These are phyloP conservation scores for Chelon auratus DNA, from an alignment of 2,797 vertebrate genomes.

Conservation along the genomic window DNA sequence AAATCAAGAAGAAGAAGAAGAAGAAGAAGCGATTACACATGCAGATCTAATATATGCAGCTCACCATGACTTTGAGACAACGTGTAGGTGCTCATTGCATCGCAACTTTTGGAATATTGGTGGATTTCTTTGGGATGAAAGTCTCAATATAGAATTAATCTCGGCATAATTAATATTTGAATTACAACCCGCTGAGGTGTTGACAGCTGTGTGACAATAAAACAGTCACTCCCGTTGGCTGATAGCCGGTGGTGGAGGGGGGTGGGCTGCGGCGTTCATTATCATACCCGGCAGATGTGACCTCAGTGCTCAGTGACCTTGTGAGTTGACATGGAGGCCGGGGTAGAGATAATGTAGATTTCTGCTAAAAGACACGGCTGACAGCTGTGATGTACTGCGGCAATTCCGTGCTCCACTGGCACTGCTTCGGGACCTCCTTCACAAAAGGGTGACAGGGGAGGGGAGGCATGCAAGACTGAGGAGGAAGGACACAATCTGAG, in stretches of 20 bases:
- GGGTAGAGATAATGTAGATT: conserved; percentile 61
- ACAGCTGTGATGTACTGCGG: conserved; percentile 74
- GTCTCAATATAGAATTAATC: conserved; percentile 67
- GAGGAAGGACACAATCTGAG: conserved; percentile 28
- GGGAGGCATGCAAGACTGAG: conserved; percentile 36
- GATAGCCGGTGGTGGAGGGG: conserved; percentile 21
- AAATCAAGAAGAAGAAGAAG: conserved; percentile 17
- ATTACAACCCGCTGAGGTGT: conserved; percentile 30
- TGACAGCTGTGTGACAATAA: conserved; percentile 47
- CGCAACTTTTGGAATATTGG: conserved; percentile 39
- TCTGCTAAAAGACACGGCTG: conserved; percentile 65
- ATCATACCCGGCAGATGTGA: conserved; percentile 58
- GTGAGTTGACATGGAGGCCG: conserved; percentile 43
- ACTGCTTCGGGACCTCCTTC: conserved; percentile 50
- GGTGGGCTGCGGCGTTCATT: conserved; percentile 37
- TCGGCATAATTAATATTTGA: conserved; percentile 40
- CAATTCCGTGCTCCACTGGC: conserved; percentile 72
- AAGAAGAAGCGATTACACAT: conserved; percentile 31
- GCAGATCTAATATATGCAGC: conserved; percentile 37
- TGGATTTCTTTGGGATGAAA: conserved; percentile 51
- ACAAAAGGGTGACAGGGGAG: conserved; percentile 59
- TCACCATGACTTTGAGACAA: conserved; percentile 20
- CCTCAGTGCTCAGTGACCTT: conserved; percentile 65
- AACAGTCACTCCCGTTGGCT: conserved; percentile 5
- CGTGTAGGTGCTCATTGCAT: conserved; percentile 4